These are phyloP conservation scores for Paedocypris micromegethes DNA, from an alignment of 2,797 vertebrate species.

Conservation along the genomic window DNA sequence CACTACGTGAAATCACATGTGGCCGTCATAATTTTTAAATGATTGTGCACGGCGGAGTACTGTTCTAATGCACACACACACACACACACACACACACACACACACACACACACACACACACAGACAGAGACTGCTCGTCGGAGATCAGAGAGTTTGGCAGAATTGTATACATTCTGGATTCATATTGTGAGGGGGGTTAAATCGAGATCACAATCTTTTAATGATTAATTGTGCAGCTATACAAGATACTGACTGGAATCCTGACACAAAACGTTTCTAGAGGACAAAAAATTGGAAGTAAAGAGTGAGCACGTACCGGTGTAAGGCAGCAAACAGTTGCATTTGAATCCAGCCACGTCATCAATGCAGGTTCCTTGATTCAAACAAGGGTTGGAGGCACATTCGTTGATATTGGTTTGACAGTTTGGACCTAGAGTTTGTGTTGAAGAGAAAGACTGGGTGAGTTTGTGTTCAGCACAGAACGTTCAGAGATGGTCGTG, in stretches of 20 bases:
- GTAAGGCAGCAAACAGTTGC: conserved; percentile 89
- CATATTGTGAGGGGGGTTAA: no score
- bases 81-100: no score
- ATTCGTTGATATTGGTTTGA: conserved; percentile 96
- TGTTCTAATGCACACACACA: no score
- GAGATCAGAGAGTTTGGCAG: no score
- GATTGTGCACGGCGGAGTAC: no score
- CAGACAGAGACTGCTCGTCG: no score
- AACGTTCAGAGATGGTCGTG: not conserved
- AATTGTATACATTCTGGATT: no score
- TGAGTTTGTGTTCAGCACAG: conserved; percentile 6
- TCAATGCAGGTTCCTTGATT: conserved; percentile 95
- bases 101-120: no score
- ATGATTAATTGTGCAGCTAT: not conserved
- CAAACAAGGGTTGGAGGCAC: conserved; percentile 93
- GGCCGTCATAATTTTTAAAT: no score
- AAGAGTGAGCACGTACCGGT: conserved; percentile 73
- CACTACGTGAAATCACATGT: no score
- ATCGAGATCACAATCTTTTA: no score
- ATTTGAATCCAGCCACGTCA: conserved; percentile 89
- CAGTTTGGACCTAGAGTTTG: conserved; percentile 83
- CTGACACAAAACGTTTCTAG: no score
- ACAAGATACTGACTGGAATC: not conserved
- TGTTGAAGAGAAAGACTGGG: conserved; percentile 28
- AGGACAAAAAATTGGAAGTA: not conserved